Evolutionary conservation across 1,140 invertebrate species (phyloP), one percentile per base, ranked within the genome.

Genomic region (Drosophila guanche): DNA sequence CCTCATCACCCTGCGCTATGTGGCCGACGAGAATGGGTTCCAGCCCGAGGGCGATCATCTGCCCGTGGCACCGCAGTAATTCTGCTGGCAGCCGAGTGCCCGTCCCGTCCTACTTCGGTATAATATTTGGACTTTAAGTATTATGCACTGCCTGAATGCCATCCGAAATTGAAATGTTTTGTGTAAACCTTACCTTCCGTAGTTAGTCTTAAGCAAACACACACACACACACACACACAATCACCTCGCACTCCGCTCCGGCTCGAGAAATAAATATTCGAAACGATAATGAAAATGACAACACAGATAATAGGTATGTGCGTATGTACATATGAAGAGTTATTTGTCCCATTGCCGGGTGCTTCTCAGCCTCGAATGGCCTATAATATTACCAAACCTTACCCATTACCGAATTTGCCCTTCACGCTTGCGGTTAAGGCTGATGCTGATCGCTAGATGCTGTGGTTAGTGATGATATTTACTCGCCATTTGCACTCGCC

Each of bases 1-100:
- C 29, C 92, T 94, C 5, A 95, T 96, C 43, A 92, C 93, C 1
- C 90, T 97, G 10, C 93, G 93, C 4, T 97, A 97, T 80, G 94
- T 95, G 29, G 96, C 96, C 53, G 96, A 96, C 79, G 95, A 96
- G 80, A 95, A 95, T 73, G 95, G 95, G 27, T 91, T 91, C 76
- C 91, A 91, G 62, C 91, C 90, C 5, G 70, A 91, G 47, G 90
- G 90, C 2, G 94, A 93, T 45, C 94, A 95, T 92, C 88, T 95
- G 29, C 95, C 95, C 92, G 94, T 69, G 93, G 94, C 55, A 89
- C 92, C 75, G 92, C 93, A 74, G 79, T 91, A 92, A 56, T 46
- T 29, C 22, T n/a, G 47, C 23, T 7, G 25, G 10, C 23, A 22
- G 12, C 16, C 46, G 33, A 20, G 16, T 20, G 16, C 16, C 16